Evolutionary conservation across 35 echinoderm and acorn worm species (phyloP).

Genomic region (Lytechinus variegatus): DNA sequence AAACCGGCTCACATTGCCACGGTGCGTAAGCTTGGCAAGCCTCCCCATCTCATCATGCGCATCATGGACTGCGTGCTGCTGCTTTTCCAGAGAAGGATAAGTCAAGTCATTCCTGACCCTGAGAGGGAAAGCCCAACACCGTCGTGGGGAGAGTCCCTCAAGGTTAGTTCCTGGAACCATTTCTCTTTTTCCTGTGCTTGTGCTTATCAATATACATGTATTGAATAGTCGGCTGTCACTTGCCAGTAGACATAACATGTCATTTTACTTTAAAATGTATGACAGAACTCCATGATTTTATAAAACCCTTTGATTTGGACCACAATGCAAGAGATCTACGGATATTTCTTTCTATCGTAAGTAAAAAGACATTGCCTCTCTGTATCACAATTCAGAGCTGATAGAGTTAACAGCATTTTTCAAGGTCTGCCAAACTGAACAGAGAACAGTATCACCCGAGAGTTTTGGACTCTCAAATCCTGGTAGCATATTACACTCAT

Average conservation of each 20-base stretch:
- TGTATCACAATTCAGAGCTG: neutral
- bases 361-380: neutral
- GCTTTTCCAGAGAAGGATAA: constrained; percentile 72
- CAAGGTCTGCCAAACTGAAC: neutral
- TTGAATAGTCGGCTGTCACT: neutral
- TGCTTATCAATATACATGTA: neutral
- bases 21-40: constrained; percentile 94
- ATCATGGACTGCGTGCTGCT: constrained; percentile 95
- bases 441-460: neutral
- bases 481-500: neutral
- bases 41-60: constrained; percentile 95
- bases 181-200: neutral
- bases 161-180: constrained; percentile 54
- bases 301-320: neutral
- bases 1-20: constrained; percentile 93
- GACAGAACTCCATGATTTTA: neutral
- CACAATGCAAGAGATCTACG: neutral
- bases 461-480: neutral
- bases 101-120: constrained; percentile 50
- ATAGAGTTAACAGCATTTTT: neutral
- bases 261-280: neutral
- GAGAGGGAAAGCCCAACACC: constrained; percentile 77
- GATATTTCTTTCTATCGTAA: neutral
- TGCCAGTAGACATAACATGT: neutral
- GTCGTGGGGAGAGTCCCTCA: constrained; percentile 78